Percentiles rank a stretch among this genome's conserved stretches.
These are phyloP conservation scores for Psammodynastes pulverulentus DNA, from an alignment of 2,113 vertebrate species.

Conservation along the genomic window DNA sequence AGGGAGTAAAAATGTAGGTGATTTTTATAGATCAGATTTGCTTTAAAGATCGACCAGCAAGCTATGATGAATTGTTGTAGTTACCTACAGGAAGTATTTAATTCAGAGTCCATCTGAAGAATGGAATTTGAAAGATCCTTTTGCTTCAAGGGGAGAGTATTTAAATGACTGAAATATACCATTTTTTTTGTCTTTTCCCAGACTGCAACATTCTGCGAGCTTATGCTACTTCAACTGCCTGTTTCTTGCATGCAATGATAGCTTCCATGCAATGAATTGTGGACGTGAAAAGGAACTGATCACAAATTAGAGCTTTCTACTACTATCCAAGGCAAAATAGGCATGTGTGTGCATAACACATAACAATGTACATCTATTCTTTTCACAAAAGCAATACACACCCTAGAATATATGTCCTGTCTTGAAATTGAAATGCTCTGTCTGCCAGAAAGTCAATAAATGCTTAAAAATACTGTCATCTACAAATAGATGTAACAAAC, in stretches of 20 bases:
- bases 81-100: background rate
- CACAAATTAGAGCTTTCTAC: background rate
- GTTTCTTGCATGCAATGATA: background rate
- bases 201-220: background rate
- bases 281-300: background rate
- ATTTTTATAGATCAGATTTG: conserved; percentile 15
- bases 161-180: background rate
- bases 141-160: background rate
- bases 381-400: background rate
- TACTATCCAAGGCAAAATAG: background rate
- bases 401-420: background rate
- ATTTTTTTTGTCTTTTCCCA: background rate
- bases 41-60: fast-evolving
- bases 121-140: background rate
- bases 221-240: no score
- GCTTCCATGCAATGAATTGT: background rate
- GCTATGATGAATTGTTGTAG: background rate
- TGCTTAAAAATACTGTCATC: background rate
- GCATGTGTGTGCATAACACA: background rate
- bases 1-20: background rate
- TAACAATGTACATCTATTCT: background rate
- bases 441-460: background rate
- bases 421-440: background rate
- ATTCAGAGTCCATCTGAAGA: background rate
- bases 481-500: background rate